A percentile compares a stretch with the other conserved stretches of the same genome.
Evolutionary conservation across 1,140 invertebrate genomes (phyloP).

Genomic region (Drosophila ficusphila): DNA sequence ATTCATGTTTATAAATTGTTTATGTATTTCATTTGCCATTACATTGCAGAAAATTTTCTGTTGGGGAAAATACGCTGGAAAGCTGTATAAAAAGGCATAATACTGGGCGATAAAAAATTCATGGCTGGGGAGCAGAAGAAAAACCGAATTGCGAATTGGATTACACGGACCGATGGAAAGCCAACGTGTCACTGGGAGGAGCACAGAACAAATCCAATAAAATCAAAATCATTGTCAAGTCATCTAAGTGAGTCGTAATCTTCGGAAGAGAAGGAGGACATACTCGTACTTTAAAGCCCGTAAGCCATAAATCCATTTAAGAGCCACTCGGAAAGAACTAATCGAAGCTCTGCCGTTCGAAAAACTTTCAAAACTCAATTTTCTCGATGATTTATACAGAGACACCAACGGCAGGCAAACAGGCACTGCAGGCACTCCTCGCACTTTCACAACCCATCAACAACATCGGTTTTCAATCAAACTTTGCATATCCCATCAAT

Average conservation of each 20-base stretch:
- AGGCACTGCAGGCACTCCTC: neutral
- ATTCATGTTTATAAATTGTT: constrained; percentile 80
- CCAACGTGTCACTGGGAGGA: neutral
- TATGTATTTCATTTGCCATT: constrained; percentile 74
- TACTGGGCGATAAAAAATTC: constrained; percentile 48
- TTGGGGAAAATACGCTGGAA: neutral
- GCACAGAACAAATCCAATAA: constrained; percentile 35
- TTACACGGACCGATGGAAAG: constrained; percentile 9
- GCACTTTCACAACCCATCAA: constrained; percentile 7
- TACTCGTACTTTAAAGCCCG: neutral
- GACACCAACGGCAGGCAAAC: constrained; percentile 25
- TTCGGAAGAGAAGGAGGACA: neutral
- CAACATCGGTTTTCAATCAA: constrained; percentile 67
- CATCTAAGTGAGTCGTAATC: constrained; percentile 32
- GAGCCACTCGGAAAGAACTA: neutral
- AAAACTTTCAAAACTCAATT: constrained; percentile 56
- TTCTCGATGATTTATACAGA: constrained; percentile 54
- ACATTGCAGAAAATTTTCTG: constrained; percentile 53
- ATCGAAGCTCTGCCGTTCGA: neutral
- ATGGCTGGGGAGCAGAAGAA: constrained; percentile 9
- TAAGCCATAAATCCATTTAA: neutral
- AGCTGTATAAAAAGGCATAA: neutral
- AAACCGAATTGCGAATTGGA: constrained; percentile 49
- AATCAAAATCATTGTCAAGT: constrained; percentile 54
- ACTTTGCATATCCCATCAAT: constrained; percentile 74